These are phyloP conservation scores for Etia nguti DNA, from an alignment of 2,113 vertebrate genomes.

Conservation along the genomic window DNA sequence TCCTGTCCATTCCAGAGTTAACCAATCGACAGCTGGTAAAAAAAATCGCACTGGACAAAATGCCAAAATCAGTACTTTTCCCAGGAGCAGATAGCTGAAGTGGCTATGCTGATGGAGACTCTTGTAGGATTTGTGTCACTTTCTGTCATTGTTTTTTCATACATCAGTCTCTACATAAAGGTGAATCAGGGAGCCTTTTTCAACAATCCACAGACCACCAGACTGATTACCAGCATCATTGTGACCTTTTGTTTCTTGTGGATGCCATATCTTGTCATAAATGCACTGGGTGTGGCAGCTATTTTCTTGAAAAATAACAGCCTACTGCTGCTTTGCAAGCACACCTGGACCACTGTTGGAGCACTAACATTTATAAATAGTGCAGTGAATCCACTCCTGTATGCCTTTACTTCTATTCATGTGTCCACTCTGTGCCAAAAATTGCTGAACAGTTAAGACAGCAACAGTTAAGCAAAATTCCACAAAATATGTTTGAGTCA, in stretches of 20 bases:
- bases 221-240: background rate
- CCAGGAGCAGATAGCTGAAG: background rate
- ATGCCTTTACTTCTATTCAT: background rate
- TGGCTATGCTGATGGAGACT: background rate
- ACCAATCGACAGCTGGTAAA: background rate
- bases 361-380: conserved; percentile 6
- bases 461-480: too few relatives aligned
- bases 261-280: background rate
- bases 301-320: background rate
- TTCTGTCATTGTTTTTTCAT: background rate
- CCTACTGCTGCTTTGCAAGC: background rate
- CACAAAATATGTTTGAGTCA: background rate
- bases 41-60: rapidly evolving
- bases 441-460: background rate
- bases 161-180: background rate
- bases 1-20: background rate
- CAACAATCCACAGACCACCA: background rate
- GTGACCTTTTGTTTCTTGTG: background rate
- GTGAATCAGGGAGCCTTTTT: background rate
- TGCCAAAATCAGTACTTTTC: background rate
- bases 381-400: conserved; percentile 7
- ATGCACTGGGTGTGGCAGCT: background rate
- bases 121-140: background rate
- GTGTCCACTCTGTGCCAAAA: background rate
- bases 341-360: background rate